phyloP scores from a whole-genome alignment of 2,797 vertebrate species.

The Cyclopterus lumpus region DNA sequence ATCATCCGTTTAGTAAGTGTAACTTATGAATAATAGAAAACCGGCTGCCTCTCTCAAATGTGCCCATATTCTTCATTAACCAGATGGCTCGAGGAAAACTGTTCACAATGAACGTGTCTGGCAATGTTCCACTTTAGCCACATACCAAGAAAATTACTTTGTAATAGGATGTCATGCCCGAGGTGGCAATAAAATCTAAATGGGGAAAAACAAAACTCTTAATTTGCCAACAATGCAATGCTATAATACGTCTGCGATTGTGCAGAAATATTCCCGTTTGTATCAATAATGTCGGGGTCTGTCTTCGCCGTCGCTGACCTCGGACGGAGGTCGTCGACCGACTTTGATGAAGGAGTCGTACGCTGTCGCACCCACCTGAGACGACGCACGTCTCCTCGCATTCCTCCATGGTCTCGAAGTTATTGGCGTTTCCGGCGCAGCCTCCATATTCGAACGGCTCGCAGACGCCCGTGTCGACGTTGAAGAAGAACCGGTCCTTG shows the following conservation, averaged over 20 bases:
- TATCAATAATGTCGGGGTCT: background rate
- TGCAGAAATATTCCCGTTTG: background rate
- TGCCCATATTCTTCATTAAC: constrained; percentile 43
- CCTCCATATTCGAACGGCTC: constrained; percentile 90
- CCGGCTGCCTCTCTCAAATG: constrained; percentile 14
- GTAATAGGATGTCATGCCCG: constrained; percentile 59
- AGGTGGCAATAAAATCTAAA: constrained; percentile 60
- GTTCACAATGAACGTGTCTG: constrained; percentile 56
- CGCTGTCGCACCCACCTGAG: constrained; percentile 79
- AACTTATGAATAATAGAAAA: constrained; percentile 29
- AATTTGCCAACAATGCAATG: constrained; percentile 31
- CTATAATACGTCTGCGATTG: background rate
- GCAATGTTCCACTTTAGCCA: constrained; percentile 36
- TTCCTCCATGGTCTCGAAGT: constrained; percentile 84
- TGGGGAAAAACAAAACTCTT: constrained; percentile 44
- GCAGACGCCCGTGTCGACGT: constrained; percentile 81
- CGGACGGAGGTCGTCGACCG: no score
- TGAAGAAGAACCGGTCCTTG: constrained; percentile 85
- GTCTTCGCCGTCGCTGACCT: background rate
- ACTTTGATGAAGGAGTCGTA: background rate
- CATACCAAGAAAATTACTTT: constrained; percentile 53
- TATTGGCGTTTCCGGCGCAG: constrained; percentile 91
- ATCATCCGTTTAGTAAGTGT: constrained; percentile 19
- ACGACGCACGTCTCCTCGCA: constrained; percentile 86
- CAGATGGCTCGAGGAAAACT: constrained; percentile 46